These are phyloP conservation scores for Ptiloglossa arizonensis DNA, from an alignment of 1,140 invertebrate genomes.

Conservation along the genomic window DNA sequence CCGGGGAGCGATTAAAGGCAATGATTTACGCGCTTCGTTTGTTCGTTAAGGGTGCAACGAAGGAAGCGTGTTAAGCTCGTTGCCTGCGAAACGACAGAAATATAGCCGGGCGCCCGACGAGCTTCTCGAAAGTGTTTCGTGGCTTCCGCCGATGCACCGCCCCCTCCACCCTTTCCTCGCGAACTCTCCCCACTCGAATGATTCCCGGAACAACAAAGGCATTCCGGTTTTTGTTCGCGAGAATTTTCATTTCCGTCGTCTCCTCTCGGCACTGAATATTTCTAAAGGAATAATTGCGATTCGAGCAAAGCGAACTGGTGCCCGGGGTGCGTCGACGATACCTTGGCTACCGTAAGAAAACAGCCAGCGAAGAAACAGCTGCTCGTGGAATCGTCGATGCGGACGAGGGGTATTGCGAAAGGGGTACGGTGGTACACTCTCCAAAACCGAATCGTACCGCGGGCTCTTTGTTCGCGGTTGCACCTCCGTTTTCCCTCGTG, in stretches of 20 bases:
- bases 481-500: background rate
- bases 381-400: no score
- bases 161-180: background rate
- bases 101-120: background rate
- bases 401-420: no score
- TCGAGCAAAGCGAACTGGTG: background rate
- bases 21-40: slow-evolving; percentile 54
- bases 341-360: background rate
- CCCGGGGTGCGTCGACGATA: background rate
- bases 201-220: no score
- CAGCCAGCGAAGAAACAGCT: background rate
- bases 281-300: background rate
- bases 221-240: no score
- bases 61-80: background rate
- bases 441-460: background rate
- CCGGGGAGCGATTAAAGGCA: slow-evolving; percentile 49
- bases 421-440: background rate
- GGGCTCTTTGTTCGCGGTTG: slow-evolving; percentile 7
- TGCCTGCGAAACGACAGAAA: background rate
- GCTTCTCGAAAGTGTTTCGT: background rate
- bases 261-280: background rate
- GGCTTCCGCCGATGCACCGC: no score
- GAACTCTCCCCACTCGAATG: background rate
- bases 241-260: no score
- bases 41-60: slow-evolving; percentile 19